Percentiles rank a stretch among this genome's conserved stretches.
Conservation (phyloP, 2,888 invertebrate genomes). For the Drosophila anceps region DNA sequence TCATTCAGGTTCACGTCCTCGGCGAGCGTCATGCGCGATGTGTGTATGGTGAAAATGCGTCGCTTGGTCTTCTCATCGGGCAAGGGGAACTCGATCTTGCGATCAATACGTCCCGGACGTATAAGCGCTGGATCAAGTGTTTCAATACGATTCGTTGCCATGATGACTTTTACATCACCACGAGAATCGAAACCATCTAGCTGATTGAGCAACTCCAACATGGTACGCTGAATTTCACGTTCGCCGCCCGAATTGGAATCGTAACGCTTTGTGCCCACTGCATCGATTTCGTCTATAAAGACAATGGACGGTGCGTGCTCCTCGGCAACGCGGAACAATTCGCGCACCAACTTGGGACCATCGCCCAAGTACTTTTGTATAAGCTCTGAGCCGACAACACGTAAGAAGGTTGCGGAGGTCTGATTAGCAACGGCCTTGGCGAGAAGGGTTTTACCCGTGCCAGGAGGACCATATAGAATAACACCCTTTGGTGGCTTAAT, state of each 20-base stretch:
- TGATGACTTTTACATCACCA: constrained; percentile 98
- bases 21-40: constrained; percentile 99
- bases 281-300: constrained; percentile 99
- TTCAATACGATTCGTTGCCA: constrained; percentile 99
- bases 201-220: constrained; percentile 99
- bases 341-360: constrained; percentile 98
- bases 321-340: constrained; percentile 99
- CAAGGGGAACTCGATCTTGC: constrained; percentile 99
- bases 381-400: constrained; percentile 99
- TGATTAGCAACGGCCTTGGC: constrained; percentile 99
- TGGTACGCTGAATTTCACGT: constrained; percentile 99
- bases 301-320: constrained; percentile 99
- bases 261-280: constrained; percentile 99
- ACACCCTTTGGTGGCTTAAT: constrained; percentile 99
- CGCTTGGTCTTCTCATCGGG: constrained; percentile 99
- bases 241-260: constrained; percentile 99
- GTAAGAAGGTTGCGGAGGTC: constrained; percentile 98
- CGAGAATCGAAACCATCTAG: constrained; percentile 98
- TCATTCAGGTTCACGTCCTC: constrained; percentile 98
- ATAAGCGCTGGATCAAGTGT: constrained; percentile 99
- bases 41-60: constrained; percentile 98
- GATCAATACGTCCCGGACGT: constrained; percentile 98
- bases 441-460: constrained; percentile 98
- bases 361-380: constrained; percentile 99
- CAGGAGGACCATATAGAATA: constrained; percentile 98